These are phyloP conservation scores for Salmo trutta DNA, from an alignment of 2,797 vertebrate genomes.

Conservation along the genomic window DNA sequence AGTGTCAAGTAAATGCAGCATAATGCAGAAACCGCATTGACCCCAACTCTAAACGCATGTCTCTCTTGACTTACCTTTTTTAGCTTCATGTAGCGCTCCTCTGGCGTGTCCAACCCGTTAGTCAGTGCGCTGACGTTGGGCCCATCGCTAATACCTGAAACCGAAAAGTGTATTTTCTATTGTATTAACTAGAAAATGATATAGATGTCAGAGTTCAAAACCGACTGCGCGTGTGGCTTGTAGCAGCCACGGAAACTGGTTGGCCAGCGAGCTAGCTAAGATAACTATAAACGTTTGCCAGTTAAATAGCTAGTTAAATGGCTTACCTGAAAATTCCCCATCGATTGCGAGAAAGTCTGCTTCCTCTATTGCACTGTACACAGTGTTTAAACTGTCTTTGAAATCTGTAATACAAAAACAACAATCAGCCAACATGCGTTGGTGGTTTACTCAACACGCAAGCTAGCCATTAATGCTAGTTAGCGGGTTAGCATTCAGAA, in stretches of 20 bases:
- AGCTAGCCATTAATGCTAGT: neutral
- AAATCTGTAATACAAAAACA: conserved; percentile 78
- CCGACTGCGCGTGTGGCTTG: neutral
- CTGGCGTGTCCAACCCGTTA: conserved; percentile 96
- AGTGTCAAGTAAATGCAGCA: neutral
- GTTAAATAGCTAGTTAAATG: neutral
- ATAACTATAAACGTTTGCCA: neutral
- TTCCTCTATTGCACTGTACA: conserved; percentile 89
- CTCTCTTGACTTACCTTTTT: conserved; percentile 80
- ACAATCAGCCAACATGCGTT: too few species aligned
- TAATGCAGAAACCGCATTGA: neutral
- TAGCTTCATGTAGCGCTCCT: conserved; percentile 94
- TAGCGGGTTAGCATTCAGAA: neutral
- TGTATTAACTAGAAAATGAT: neutral
- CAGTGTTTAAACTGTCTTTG: conserved; percentile 84
- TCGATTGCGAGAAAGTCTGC: conserved; percentile 97
- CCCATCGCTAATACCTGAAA: conserved; percentile 93
- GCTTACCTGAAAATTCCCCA: conserved; percentile 95
- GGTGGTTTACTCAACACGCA: neutral
- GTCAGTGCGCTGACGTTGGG: conserved; percentile 94
- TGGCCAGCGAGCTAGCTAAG: neutral
- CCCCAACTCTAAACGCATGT: neutral
- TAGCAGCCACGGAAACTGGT: neutral
- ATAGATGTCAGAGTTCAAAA: neutral
- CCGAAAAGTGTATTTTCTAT: neutral